Percentiles rank a stretch among this genome's conserved stretches.
phyloP scores from a whole-genome alignment of 2,797 vertebrate genomes.

The Orientallactaga sibirica region DNA sequence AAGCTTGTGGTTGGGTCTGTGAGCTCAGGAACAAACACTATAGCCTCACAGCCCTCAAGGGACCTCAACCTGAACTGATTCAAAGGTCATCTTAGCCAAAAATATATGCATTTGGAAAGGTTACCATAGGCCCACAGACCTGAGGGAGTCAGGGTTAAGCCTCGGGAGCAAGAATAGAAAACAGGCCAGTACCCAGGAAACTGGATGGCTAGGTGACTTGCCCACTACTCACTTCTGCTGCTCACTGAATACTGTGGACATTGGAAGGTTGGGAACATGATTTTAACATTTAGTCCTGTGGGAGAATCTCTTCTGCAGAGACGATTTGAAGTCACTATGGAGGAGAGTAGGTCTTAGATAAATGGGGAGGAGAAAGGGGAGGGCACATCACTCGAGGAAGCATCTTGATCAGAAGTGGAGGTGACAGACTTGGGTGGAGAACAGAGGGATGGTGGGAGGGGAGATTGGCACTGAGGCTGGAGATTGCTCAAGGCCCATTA shows the following conservation, averaged over 20 bases:
- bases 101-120: background rate
- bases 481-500: background rate
- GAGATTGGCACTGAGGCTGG: background rate
- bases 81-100: background rate
- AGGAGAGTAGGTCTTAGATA: background rate
- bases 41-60: accelerated
- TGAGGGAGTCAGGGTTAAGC: background rate
- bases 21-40: background rate
- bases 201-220: background rate
- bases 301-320: background rate
- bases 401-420: background rate
- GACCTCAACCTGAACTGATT: background rate
- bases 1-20: accelerated
- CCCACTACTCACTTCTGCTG: background rate
- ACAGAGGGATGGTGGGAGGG: background rate
- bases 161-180: background rate
- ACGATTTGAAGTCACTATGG: background rate
- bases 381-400: background rate
- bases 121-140: background rate
- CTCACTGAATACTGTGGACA: background rate
- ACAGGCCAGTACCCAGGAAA: background rate
- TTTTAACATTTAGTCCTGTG: background rate
- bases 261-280: background rate
- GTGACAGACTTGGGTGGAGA: background rate
- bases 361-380: background rate